Evolutionary conservation across 23 tunicate genomes (phyloP), one percentile per base, ranked within the genome.

Genomic region (Trididemnum miniatum): DNA sequence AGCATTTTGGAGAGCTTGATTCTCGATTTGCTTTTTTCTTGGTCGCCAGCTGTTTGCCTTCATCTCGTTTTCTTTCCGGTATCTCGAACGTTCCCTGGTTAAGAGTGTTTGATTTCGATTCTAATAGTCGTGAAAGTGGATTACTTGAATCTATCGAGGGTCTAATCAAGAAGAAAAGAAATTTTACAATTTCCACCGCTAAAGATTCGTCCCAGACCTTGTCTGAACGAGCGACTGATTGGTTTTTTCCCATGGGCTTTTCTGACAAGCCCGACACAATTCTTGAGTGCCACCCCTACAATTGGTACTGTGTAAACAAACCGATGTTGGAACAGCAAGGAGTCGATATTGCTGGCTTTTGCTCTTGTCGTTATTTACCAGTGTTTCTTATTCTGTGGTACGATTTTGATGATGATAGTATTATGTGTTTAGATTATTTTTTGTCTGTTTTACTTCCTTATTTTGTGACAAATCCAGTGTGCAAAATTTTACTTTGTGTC

Each of bases 31-130:
- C n/a, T n/a, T n/a, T n/a, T n/a, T n/a, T n/a, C n/a, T n/a, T n/a
- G n/a, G n/a, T n/a, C n/a, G n/a, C n/a, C n/a, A n/a, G n/a, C n/a
- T n/a, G n/a, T n/a, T n/a, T n/a, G n/a, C n/a, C n/a, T n/a, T n/a
- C n/a, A n/a, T n/a, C n/a, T n/a, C n/a, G n/a, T n/a, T n/a, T n/a
- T n/a, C n/a, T n/a, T n/a, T n/a, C n/a, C n/a, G 69, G 30, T 4
- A 62, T 86, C 1, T 37, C 91, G 2, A 50, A 54, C 35, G 71
- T 86, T 33, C 91, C 84, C 5, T 86, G 85, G 85, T 65, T 72
- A 28, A 80, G 72, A 35, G 85, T 86, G 23, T 86, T 86, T 80
- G 91, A 86, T 35, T 86, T 86, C 52, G 85, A 86, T 34, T 71
- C 69, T 12, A 40, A 85, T 1, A 78, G 83, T 25, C 52, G 69